Base-by-base conservation (phyloP, 2,888 invertebrate genomes). In the Caradrina clavipalpis region DNA sequence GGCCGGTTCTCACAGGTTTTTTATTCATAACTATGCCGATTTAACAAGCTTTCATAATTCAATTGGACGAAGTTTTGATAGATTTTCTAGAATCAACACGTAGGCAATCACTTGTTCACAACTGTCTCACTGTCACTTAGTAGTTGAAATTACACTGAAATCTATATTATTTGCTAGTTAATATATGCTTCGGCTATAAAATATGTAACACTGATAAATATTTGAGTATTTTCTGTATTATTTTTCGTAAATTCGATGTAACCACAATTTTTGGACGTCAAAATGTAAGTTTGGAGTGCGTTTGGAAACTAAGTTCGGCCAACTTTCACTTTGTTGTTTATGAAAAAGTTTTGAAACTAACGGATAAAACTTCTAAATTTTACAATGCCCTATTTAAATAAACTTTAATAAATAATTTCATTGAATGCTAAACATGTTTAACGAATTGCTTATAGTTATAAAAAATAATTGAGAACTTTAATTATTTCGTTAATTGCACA, bases 1-100 rank as follows among this genome's bases (percentile, higher is more conserved):
- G 95, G 71, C 95, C 95, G 59, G 90, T 89, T 69, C 94, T 88
- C 26, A 78, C 81, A 19, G 88, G 90, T 86, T 95, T 95, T 84
- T 94, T 95, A 90, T 93, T 95, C 95, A 95, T 95, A 83, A 88
- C 88, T 90, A 69, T 73, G 88, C 80, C 83, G 82, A 81, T 74
- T 71, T 71, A 75, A 65, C 72, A 80, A 72, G 68, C 58, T 67
- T 64, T 75, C 72, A 71, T 65, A 78, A 65, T 70, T 70, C 76
- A 79, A 75, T 78, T 76, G 35, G 60, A 47, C 31, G 59, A 78
- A 50, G 76, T 67, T 53, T 51, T 62, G 26, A 35, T 72, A 51
- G 58, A 76, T 79, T 73, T 79, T 71, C 57, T 59, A 67, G 68
- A 67, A 35, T 62, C 79, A 78, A 89, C 90, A 89, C 89, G 89